Evolutionary conservation across 2,888 invertebrate genomes (phyloP), one percentile per base, ranked within the genome.

Genomic region (Diachrysia chrysitis): DNA sequence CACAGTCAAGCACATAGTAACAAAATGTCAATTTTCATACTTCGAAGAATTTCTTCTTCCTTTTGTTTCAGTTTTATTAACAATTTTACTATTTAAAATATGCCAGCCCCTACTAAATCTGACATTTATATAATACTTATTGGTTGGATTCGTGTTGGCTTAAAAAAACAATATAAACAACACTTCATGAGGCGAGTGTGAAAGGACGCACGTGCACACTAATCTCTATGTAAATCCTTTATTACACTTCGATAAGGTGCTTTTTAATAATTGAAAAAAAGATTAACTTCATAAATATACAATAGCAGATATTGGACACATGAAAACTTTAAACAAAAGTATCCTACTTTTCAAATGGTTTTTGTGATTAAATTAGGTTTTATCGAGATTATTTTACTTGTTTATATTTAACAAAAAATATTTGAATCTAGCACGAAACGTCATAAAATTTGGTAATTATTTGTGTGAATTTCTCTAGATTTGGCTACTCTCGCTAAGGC

Each of bases 251-350:
- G 93, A 94, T 94, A 94, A 93, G 89, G 91, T 89, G 89, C 92
- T 92, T 90, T 93, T 92, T 90, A 90, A 86, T 94, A 93, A 95
- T 94, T 92, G 93, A 92, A 94, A 94, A 92, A 93, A 81, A 89
- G 92, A 93, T 93, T 93, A 42, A 42, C 42, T 42, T 6, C n/a
- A 37, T 37, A 16, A n/a, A 42, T 42, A 91, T 80, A 83, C 71
- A 77, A 73, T 78, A 69, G 73, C 76, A 83, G 81, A 79, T 84
- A 55, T n/a, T 58, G 61, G 19, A 57, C 32, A 7, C 29, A 29
- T 29, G 29, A 29, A 29, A 29, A 29, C 29, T 29, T 29, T 29
- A 29, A 29, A 29, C 29, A 29, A 29, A 4, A n/a, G n/a, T n/a
- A n/a, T n/a, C n/a, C n/a, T n/a, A n/a, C n/a, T n/a, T n/a, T n/a